Evolutionary conservation across 1,140 invertebrate genomes (phyloP), one percentile per base, ranked within the genome.

Genomic region (Caenorhabditis remanei): DNA sequence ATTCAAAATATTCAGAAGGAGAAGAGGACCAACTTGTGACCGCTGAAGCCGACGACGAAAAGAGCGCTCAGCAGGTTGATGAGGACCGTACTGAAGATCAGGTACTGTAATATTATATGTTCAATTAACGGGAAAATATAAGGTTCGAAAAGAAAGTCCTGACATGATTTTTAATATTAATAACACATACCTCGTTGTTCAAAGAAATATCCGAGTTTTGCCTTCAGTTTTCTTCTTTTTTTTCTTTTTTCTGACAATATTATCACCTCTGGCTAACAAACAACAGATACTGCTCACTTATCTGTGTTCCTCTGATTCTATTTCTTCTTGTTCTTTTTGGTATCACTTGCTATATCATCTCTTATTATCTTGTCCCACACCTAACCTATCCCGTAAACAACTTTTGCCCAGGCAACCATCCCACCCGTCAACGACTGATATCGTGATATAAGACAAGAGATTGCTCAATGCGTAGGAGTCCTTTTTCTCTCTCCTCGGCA

Each of bases 31-130:
- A 79, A 79, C 71, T 79, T 79, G 53, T 61, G 55, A 84, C 83
- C 32, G 83, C 85, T 41, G 85, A 86, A 41, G 85, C 48, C 19
- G 85, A 65, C n/a, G 84, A 86, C 19, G 85, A 86, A 40, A 71
- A 67, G 32, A 75, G 63, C 13, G 85, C 85, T 48, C 67, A 61
- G n/a, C 63, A 48, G 19, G 75, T 71, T 46, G 85, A 86, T 40
- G 85, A 86, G 40, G 85, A 86, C 50, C 48, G 85, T 24, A 86
- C 85, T 41, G 85, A 86, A 79, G 85, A 86, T 63, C 85, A 86
- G 85, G 85, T 86, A 53, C 1, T 50, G 53, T 2, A 85, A 21
- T 46, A 21, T 32, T 4, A 19, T 1, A 58, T 58, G 1, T 58
- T 58, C 8, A 53, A 53, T 53, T 11, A 5, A 11, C 11, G 4